Evolutionary conservation across 2,113 vertebrate species (phyloP).

Genomic region (Brienomyrus brachyistius): DNA sequence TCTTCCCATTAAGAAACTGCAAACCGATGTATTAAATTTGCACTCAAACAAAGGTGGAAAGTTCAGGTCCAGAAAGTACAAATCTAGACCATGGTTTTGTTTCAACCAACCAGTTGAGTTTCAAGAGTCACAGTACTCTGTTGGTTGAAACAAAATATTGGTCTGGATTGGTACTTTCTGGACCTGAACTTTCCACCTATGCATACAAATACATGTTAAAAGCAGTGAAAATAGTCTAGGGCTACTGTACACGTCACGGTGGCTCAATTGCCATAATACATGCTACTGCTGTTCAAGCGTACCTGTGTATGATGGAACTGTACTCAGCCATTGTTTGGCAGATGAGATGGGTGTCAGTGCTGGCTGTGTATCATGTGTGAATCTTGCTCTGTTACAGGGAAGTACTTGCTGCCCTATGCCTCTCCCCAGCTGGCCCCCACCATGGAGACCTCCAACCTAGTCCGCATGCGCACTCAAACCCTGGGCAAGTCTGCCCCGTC

Average conservation of each 20-base stretch:
- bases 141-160: neutral
- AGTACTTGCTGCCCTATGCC: conserved; percentile 75
- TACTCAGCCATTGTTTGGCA: neutral
- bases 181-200: neutral
- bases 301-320: neutral
- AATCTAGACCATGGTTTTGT: neutral
- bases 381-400: conserved; percentile 60
- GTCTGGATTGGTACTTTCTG: neutral
- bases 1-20: neutral
- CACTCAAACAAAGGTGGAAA: neutral
- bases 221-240: neutral
- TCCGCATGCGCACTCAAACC: conserved; percentile 80
- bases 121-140: neutral
- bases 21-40: neutral
- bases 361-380: neutral
- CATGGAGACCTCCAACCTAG: conserved; percentile 75
- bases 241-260: neutral
- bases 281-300: neutral
- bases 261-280: neutral
- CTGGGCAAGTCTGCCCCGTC: conserved; percentile 88
- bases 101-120: neutral
- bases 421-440: conserved; percentile 55
- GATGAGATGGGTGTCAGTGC: neutral
- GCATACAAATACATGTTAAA: neutral
- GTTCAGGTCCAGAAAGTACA: neutral